phyloP scores from a whole-genome alignment of 2,797 vertebrate species.

The Danio choprae region DNA sequence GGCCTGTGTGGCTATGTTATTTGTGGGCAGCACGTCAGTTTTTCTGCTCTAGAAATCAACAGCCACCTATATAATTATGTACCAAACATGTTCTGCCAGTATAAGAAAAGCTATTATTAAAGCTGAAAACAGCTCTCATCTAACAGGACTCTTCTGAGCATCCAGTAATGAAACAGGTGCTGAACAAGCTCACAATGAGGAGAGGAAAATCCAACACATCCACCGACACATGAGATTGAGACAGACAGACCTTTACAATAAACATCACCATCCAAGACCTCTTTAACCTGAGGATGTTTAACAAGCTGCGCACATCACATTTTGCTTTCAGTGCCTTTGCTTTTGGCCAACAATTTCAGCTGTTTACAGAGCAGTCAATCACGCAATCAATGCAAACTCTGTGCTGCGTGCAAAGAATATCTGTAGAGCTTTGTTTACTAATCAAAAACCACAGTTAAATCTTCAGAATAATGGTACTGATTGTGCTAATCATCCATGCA shows the following conservation, averaged over 20 bases:
- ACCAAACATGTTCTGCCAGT: constrained; percentile 26
- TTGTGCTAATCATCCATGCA: neutral
- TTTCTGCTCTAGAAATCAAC: constrained; percentile 15
- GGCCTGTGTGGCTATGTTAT: constrained; percentile 36
- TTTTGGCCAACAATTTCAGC: constrained; percentile 4
- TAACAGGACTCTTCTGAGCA: constrained; percentile 20
- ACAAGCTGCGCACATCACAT: constrained; percentile 15
- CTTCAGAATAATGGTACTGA: neutral
- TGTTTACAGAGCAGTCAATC: constrained; percentile 19
- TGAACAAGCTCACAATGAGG: constrained; percentile 15
- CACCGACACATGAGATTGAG: neutral
- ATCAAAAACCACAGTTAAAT: neutral
- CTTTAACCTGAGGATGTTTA: constrained; percentile 34
- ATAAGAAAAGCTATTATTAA: constrained; percentile 33
- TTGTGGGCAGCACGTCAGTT: constrained; percentile 11
- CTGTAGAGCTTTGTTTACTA: too few species aligned
- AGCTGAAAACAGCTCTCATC: constrained; percentile 7
- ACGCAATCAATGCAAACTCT: neutral
- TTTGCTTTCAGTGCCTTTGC: neutral
- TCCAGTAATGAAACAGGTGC: constrained; percentile 29
- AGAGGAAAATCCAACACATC: constrained; percentile 1
- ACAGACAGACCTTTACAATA: constrained; percentile 46
- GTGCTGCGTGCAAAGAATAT: neutral
- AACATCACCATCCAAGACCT: constrained; percentile 28
- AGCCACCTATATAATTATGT: constrained; percentile 46